Base-by-base conservation (phyloP, 2,797 vertebrate genomes). In the Atherinosoma microstoma region DNA sequence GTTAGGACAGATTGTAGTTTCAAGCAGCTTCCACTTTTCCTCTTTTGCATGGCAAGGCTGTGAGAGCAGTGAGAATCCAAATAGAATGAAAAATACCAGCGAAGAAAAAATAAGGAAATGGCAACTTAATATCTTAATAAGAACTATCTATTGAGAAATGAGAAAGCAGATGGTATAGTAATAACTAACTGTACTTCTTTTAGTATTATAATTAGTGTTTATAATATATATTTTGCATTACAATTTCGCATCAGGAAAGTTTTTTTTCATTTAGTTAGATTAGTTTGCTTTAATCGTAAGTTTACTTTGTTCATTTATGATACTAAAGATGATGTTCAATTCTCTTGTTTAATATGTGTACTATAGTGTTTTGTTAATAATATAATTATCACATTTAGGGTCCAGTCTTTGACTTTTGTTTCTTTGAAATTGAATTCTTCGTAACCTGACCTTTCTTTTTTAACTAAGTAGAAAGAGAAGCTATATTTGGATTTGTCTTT, bases 1-100 rank as follows among this genome's bases (percentile, higher is more conserved):
- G 49, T 51, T 27, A 3, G 68, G 72, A 63, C 75, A 72, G 79
- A 63, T 61, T 93, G 75, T 83, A 89, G 91, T 90, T 92, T 93
- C 90, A 87, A 93, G 93, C 86, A 91, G 85, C 73, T 40, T 83
- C 69, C 76, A 51, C 67, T 84, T 51, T 64, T 63, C 66, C 73
- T 34, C 45, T 71, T 80, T 83, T 45, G n/a, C 63, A 67, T 87
- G 67, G 80, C 58, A 69, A 74, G 81, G 82, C 54, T 86, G 75
- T 70, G 61, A 64, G 62, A 84, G 69, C 73, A 73, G 54, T 57
- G 62, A 29, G 16, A 69, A 69, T 79, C 38, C n/a, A 79, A 34
- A 67, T 61, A 24, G 49, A 67, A 64, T 47, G 18, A 70, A 74
- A 73, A 68, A 79, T 63, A 70, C 29, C 56, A 30, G 70, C n/a